phyloP scores from a whole-genome alignment of 2,888 invertebrate species.

The Epinotia bilunana region DNA sequence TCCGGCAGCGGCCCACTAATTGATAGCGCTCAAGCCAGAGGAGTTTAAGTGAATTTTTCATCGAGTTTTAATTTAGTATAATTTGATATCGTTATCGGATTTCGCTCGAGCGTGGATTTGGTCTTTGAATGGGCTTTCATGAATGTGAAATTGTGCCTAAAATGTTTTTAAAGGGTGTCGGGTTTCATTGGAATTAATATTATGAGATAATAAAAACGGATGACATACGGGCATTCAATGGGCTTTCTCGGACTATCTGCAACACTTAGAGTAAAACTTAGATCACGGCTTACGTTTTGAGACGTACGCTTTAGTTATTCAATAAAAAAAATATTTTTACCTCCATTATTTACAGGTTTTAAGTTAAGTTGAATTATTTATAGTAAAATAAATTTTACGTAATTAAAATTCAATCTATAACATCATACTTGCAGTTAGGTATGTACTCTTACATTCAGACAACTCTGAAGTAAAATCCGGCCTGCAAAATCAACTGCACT shows the following conservation, averaged over 20 bases:
- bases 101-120: not conserved
- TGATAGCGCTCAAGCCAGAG: slow-evolving; percentile 37
- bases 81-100: slow-evolving; percentile 41
- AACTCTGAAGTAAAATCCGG: slow-evolving; percentile 2
- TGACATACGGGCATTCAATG: no score
- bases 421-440: not conserved
- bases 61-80: slow-evolving; percentile 42
- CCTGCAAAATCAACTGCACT: slow-evolving; percentile 6
- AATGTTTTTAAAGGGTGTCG: no score
- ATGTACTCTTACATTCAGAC: not conserved
- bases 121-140: not conserved
- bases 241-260: no score
- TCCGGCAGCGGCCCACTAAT: slow-evolving; percentile 28
- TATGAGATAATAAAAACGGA: no score
- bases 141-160: not conserved
- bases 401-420: not conserved
- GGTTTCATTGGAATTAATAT: no score
- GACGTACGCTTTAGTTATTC: no score
- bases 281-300: no score
- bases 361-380: no score
- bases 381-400: no score
- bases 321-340: no score
- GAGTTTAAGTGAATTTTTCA: slow-evolving; percentile 41
- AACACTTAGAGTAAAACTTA: no score
- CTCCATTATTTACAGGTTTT: no score